These are phyloP conservation scores for Oryzias melastigma DNA, from an alignment of 2,113 vertebrate genomes.

Conservation along the genomic window DNA sequence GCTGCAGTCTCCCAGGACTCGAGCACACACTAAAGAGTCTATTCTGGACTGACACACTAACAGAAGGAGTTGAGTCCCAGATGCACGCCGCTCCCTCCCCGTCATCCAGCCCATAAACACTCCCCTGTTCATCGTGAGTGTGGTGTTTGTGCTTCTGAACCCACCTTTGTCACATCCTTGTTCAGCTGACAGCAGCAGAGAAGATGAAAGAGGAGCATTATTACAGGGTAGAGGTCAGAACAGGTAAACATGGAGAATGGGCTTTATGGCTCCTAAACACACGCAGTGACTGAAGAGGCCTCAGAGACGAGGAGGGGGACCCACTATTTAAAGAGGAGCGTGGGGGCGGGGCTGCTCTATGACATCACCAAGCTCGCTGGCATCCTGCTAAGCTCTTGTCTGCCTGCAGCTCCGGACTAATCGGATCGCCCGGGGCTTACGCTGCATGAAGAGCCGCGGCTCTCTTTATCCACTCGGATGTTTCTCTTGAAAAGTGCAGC, in stretches of 20 bases:
- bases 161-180: slow-evolving; percentile 95
- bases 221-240: neutral
- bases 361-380: slow-evolving; percentile 34
- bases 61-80: slow-evolving; percentile 52
- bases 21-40: slow-evolving; percentile 17
- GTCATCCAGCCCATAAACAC: neutral
- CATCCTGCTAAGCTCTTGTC: slow-evolving; percentile 61
- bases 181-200: slow-evolving; percentile 84
- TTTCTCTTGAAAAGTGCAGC: slow-evolving; percentile 5
- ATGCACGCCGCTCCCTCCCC: slow-evolving; percentile 13
- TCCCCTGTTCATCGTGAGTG: neutral
- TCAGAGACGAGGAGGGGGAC: slow-evolving; percentile 14
- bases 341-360: slow-evolving; percentile 17
- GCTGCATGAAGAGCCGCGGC: slow-evolving; percentile 29
- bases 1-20: slow-evolving; percentile 29
- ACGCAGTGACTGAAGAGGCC: neutral
- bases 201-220: slow-evolving; percentile 21
- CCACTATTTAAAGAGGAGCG: slow-evolving; percentile 11
- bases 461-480: slow-evolving; percentile 39
- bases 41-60: slow-evolving; percentile 36
- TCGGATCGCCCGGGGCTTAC: slow-evolving; percentile 61
- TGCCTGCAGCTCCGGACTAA: slow-evolving; percentile 55
- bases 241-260: neutral
- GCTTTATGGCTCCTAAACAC: slow-evolving; percentile 3
- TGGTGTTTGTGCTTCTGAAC: slow-evolving; percentile 50